Conservation (phyloP, 2,797 vertebrate species). For the Coreius guichenoti region DNA sequence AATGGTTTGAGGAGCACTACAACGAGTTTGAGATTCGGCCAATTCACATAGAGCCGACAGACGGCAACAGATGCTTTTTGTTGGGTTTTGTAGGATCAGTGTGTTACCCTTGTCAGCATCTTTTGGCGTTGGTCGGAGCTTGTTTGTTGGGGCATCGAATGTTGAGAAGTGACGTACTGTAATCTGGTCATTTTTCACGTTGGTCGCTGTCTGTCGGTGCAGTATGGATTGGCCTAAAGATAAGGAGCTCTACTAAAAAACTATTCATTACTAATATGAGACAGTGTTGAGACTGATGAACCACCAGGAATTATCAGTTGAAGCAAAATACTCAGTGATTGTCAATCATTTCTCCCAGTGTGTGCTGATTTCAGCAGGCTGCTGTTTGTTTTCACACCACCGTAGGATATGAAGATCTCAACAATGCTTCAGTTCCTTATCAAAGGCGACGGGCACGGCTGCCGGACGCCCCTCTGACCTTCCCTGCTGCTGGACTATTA, state of each 20-base stretch:
- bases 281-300: background rate
- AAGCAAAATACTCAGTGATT: background rate
- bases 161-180: background rate
- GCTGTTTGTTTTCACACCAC: constrained; percentile 20
- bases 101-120: background rate
- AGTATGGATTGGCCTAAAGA: background rate
- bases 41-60: background rate
- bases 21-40: too few relatives aligned
- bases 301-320: constrained; percentile 5
- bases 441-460: constrained; percentile 75
- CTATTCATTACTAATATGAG: background rate
- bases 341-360: constrained; percentile 16
- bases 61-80: background rate
- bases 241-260: background rate
- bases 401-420: constrained; percentile 5
- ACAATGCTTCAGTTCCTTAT: constrained; percentile 56
- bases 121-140: background rate
- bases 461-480: constrained; percentile 81
- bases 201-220: background rate
- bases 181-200: background rate
- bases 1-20: too few relatives aligned
- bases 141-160: background rate
- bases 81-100: background rate
- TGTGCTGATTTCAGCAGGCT: constrained; percentile 3
- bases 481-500: constrained; percentile 90